These are phyloP conservation scores for Eudasyphora cyanicolor DNA, from an alignment of 2,888 invertebrate species.

Conservation along the genomic window DNA sequence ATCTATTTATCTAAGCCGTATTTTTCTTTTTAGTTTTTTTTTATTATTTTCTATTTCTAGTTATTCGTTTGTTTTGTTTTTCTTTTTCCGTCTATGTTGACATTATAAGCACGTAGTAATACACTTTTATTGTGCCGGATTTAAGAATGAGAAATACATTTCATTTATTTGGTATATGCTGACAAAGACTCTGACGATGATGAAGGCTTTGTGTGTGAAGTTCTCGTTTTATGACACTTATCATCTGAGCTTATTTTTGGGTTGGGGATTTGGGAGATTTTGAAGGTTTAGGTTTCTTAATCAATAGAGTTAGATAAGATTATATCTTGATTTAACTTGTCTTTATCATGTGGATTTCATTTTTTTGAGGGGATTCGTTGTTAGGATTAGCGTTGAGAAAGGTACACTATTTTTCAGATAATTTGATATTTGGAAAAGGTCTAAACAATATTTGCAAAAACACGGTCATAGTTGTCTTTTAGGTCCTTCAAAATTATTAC, in stretches of 20 bases:
- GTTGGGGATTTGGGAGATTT: not conserved
- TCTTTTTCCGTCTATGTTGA: constrained; percentile 11
- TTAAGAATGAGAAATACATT: not conserved
- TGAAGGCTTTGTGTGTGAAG: not conserved
- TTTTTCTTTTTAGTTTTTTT: constrained; percentile 21
- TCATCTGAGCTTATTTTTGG: not conserved
- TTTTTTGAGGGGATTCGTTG: too few relatives aligned
- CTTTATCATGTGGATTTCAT: not conserved
- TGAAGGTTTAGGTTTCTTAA: not conserved
- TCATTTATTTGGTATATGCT: not conserved
- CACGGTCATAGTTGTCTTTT: too few relatives aligned
- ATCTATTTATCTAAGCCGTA: constrained; percentile 46
- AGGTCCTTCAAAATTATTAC: too few relatives aligned
- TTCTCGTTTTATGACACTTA: not conserved
- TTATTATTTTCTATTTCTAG: not conserved
- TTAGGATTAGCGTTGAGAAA: too few relatives aligned
- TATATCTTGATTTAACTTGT: not conserved
- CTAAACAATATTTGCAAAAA: too few relatives aligned
- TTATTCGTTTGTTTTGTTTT: not conserved
- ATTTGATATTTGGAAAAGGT: too few relatives aligned
- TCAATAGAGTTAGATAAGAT: not conserved
- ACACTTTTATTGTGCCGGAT: not conserved
- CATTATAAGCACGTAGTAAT: constrained; percentile 16
- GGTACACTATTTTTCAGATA: too few relatives aligned
- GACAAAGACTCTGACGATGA: not conserved